Conservation (phyloP, 2,113 vertebrate genomes). For the Psephotus haematonotus region DNA sequence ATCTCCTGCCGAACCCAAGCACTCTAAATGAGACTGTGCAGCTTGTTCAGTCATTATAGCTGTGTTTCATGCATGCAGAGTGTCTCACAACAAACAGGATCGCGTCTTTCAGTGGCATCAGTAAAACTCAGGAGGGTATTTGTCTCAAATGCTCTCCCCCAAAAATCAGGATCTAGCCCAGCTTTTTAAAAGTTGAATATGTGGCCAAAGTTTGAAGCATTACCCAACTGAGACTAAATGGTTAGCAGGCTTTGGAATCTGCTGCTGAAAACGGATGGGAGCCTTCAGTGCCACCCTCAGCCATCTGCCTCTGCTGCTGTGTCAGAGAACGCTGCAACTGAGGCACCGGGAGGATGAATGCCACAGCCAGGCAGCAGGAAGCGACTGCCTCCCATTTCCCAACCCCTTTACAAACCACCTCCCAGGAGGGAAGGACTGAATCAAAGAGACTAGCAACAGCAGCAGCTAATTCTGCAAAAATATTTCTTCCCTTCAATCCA, state of each 20-base stretch:
- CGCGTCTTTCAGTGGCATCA: neutral
- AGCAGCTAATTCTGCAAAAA: neutral
- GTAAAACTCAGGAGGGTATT: neutral
- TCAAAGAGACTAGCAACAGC: neutral
- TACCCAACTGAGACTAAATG: neutral
- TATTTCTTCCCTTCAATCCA: neutral
- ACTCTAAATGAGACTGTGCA: neutral
- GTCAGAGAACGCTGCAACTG: rapidly evolving
- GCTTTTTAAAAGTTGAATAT: neutral
- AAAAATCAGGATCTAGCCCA: neutral
- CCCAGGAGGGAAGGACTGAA: neutral
- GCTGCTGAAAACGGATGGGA: neutral
- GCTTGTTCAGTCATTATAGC: neutral
- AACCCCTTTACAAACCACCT: neutral
- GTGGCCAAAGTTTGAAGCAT: neutral
- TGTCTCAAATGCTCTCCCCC: neutral
- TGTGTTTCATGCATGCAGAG: neutral
- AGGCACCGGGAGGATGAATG: rapidly evolving
- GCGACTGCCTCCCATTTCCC: rapidly evolving
- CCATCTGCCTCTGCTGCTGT: neutral
- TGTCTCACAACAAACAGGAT: neutral
- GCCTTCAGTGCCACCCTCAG: neutral
- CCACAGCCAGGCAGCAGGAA: neutral
- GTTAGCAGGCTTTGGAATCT: neutral
- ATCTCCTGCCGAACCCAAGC: slow-evolving; percentile 7